These are phyloP conservation scores for Zele albiditarsus DNA, from an alignment of 2,888 invertebrate genomes.

Conservation along the genomic window DNA sequence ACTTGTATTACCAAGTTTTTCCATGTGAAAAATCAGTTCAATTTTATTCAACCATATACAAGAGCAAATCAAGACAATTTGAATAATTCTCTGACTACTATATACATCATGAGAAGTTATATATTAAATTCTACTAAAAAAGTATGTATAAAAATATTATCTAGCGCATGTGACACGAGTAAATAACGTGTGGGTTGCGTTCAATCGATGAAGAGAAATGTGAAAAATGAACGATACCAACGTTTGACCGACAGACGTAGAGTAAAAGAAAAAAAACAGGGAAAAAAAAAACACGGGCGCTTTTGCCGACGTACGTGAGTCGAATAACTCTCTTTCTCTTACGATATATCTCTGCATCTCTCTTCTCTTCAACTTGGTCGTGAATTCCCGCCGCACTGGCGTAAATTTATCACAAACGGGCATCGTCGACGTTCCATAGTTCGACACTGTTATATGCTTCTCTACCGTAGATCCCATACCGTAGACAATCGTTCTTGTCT, in stretches of 20 bases:
- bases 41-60: too few species aligned
- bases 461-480: slow-evolving; percentile 20
- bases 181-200: background rate
- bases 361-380: background rate
- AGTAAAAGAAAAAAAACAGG: background rate
- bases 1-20: too few species aligned
- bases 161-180: background rate
- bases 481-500: slow-evolving; percentile 31
- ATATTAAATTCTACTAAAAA: background rate
- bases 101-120: too few species aligned
- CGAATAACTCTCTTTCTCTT: slow-evolving; percentile 13
- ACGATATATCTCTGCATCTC: background rate
- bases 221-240: background rate
- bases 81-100: too few species aligned
- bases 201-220: background rate
- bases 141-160: background rate
- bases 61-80: too few species aligned
- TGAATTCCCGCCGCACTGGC: slow-evolving; percentile 24
- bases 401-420: slow-evolving; percentile 38
- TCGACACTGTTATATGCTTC: slow-evolving; percentile 17
- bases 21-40: too few species aligned
- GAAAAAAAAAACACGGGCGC: background rate
- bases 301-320: slow-evolving; percentile 32
- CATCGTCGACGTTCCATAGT: slow-evolving; percentile 37
- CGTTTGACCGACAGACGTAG: slow-evolving; percentile 9